Percentiles rank a stretch among this genome's conserved stretches.
phyloP scores from a whole-genome alignment of 2,797 vertebrate genomes.

The Poeciliopsis paucimaculata region DNA sequence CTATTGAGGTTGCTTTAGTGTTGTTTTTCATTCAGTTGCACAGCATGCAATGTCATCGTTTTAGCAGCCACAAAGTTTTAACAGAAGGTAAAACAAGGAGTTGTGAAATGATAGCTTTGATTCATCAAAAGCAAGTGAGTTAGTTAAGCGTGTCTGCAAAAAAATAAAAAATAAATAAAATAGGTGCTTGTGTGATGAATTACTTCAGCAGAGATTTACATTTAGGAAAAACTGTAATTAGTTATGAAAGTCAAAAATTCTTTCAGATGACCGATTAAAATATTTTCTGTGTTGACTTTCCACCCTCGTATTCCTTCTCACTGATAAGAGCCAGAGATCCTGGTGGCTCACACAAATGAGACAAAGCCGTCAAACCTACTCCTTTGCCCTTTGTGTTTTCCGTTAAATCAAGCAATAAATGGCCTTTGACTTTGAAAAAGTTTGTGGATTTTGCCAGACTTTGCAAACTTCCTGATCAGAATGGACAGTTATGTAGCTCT shows the following conservation, averaged over 20 bases:
- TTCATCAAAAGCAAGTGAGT: constrained; percentile 6
- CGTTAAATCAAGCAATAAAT: constrained; percentile 22
- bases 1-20: background rate
- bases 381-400: constrained; percentile 18
- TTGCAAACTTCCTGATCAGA: background rate
- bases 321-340: constrained; percentile 13
- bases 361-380: constrained; percentile 3
- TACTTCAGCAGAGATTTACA: background rate
- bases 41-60: background rate
- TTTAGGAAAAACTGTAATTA: constrained; percentile 6
- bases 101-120: background rate
- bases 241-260: constrained; percentile 2
- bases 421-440: background rate
- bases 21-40: background rate
- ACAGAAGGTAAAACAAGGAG: background rate
- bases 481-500: background rate
- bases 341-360: constrained; percentile 24
- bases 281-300: constrained; percentile 14
- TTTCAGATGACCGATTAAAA: constrained; percentile 1
- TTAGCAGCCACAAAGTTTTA: background rate
- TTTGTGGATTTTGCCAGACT: background rate
- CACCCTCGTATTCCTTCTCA: background rate
- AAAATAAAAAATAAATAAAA: background rate
- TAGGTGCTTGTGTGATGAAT: background rate
- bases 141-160: background rate